Evolutionary conservation across 2,888 invertebrate genomes (phyloP).

Genomic region (Mythimna vitellina): DNA sequence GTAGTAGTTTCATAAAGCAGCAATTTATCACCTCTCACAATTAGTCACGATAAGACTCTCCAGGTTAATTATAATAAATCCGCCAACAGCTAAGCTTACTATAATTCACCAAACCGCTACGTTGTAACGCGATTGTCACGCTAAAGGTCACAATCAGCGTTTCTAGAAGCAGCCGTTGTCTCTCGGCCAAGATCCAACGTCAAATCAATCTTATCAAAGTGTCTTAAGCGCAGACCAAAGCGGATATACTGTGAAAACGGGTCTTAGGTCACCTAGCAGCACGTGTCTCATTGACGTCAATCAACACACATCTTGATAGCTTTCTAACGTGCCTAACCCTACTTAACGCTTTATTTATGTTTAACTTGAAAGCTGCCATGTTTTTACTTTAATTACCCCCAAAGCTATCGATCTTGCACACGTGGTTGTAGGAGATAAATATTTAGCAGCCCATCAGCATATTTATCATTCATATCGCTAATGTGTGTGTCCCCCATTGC

Average conservation of each 20-base stretch:
- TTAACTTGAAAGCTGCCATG: slow-evolving; percentile 40
- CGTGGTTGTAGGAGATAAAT: slow-evolving; percentile 64
- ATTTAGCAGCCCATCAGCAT: slow-evolving; percentile 70
- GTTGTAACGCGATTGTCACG: slow-evolving; percentile 54
- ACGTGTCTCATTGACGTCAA: slow-evolving; percentile 82
- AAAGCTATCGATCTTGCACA: slow-evolving; percentile 57
- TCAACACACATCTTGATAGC: slow-evolving; percentile 72
- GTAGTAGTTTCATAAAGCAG: slow-evolving; percentile 20
- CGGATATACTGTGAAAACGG: slow-evolving; percentile 75
- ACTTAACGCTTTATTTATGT: slow-evolving; percentile 50
- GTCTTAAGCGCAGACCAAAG: slow-evolving; percentile 64
- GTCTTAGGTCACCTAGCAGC: slow-evolving; percentile 80
- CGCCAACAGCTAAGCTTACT: slow-evolving; percentile 45
- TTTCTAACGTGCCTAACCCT: slow-evolving; percentile 71
- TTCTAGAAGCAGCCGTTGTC: slow-evolving; percentile 61
- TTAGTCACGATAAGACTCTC: slow-evolving; percentile 29
- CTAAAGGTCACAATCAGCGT: slow-evolving; percentile 66
- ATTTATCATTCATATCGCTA: slow-evolving; percentile 70
- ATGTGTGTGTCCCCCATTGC: slow-evolving; percentile 72
- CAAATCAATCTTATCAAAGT: slow-evolving; percentile 74
- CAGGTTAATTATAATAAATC: slow-evolving; percentile 47
- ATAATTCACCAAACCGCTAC: slow-evolving; percentile 44
- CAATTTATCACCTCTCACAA: slow-evolving; percentile 40
- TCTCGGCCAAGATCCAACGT: slow-evolving; percentile 62
- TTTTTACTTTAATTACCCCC: slow-evolving; percentile 56